Evolutionary conservation across 1,140 invertebrate species (phyloP), one percentile per base, ranked within the genome.

Genomic region (Neocloeon triangulifer): DNA sequence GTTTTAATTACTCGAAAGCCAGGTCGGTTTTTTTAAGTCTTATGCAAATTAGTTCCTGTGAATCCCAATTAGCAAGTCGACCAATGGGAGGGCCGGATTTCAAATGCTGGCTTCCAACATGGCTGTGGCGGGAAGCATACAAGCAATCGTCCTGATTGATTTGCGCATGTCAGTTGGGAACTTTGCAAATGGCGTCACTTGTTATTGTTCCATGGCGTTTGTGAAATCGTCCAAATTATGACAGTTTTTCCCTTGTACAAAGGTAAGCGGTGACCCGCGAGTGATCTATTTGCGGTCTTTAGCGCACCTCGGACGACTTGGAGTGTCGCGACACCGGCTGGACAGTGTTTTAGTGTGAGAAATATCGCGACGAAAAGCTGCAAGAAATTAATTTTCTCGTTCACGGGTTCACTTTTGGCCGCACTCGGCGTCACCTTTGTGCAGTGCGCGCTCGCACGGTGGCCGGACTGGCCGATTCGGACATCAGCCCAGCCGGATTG

Each of bases 131-230:
- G 37, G 37, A 40, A 25, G 25, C 38, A 23, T 48, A 44, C 48
- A 53, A 49, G 55, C 37, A 41, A 41, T 55, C 48, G 54, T 46
- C 42, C 48, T 54, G 53, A 59, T 61, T 59, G 56, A 58, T 59
- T 56, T 59, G 61, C 61, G 61, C 64, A 68, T 65, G 66, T 64
- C 62, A 61, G 56, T 55, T 61, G 50, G 41, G 51, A 51, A 56
- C 58, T 68, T 69, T 71, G 67, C 67, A 73, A 71, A 73, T 73
- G 69, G 68, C 69, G 65, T 62, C 64, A 56, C 61, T 68, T 71
- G 66, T 71, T 72, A 69, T 70, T 70, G 66, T 70, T 66, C 62
- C 58, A 66, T 65, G 55, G 56, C 53, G 53, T 58, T 52, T 50
- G 50, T 50, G 46, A 59, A 50, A 55, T 48, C 48, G 48, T 51